Percentiles rank a stretch among this genome's conserved stretches.
These are phyloP conservation scores for Paramormyrops hopkinsi DNA, from an alignment of 2,797 vertebrate species.

Conservation along the genomic window DNA sequence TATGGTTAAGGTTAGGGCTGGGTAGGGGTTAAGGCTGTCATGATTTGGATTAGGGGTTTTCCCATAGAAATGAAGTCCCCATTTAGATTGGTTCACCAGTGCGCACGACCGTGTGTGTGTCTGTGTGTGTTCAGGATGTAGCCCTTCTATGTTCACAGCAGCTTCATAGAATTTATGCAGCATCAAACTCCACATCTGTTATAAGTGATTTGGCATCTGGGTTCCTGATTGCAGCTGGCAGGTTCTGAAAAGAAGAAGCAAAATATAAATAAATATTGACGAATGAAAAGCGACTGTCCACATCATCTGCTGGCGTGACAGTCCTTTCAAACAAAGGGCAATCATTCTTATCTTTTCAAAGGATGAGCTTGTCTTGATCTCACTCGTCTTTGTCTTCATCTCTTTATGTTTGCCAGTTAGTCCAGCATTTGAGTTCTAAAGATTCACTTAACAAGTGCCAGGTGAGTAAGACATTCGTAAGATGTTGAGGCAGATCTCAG, in stretches of 20 bases:
- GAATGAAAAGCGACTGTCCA: constrained; percentile 65
- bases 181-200: constrained; percentile 61
- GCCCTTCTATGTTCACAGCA: constrained; percentile 45
- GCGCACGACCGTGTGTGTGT: not conserved
- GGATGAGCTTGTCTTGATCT: constrained; percentile 62
- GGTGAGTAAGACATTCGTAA: constrained; percentile 47
- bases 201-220: constrained; percentile 60
- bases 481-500: constrained; percentile 34
- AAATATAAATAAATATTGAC: constrained; percentile 59
- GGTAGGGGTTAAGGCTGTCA: too few species aligned
- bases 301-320: constrained; percentile 65
- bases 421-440: constrained; percentile 44
- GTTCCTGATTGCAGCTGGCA: constrained; percentile 61
- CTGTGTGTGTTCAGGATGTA: not conserved
- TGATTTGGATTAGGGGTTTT: not conserved
- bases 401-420: constrained; percentile 39
- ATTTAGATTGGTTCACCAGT: not conserved
- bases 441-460: constrained; percentile 48
- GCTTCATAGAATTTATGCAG: constrained; percentile 65
- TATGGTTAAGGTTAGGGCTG: too few species aligned
- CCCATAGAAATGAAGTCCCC: not conserved
- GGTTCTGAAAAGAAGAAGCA: constrained; percentile 49
- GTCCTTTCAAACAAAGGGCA: constrained; percentile 50
- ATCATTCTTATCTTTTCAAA: constrained; percentile 58
- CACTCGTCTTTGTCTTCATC: constrained; percentile 54